Conservation (phyloP, 2,113 vertebrate genomes). For the Campylomormyrus tamandua region DNA sequence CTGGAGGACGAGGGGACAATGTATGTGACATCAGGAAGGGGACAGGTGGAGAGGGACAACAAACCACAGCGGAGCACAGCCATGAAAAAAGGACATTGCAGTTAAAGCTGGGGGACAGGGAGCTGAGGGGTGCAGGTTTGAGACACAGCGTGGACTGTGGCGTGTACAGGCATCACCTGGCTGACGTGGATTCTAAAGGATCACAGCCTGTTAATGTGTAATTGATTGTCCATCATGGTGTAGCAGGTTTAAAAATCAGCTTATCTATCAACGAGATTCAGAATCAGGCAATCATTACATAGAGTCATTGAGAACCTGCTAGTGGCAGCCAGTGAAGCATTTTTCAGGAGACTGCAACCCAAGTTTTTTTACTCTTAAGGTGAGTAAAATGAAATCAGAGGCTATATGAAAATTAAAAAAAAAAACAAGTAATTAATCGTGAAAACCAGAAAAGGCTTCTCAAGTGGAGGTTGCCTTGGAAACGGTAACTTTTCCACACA, state of each 20-base stretch:
- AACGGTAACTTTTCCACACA: neutral
- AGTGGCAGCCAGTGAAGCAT: neutral
- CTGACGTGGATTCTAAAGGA: neutral
- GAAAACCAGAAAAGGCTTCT: neutral
- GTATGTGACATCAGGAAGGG: neutral
- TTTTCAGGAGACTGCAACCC: neutral
- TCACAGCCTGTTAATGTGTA: neutral
- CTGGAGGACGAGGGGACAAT: neutral
- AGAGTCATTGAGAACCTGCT: neutral
- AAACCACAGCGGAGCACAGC: neutral
- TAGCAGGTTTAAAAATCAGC: neutral
- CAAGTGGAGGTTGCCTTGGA: slow-evolving; percentile 1
- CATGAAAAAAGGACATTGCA: neutral
- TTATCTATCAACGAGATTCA: neutral
- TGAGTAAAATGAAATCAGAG: neutral
- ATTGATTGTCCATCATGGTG: neutral
- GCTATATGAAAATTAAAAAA: neutral
- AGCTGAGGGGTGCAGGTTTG: neutral
- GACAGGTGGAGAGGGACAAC: neutral
- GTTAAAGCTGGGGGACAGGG: neutral
- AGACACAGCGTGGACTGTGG: neutral
- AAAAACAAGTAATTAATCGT: neutral
- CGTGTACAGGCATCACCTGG: neutral
- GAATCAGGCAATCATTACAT: neutral
- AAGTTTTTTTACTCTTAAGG: neutral